These are phyloP conservation scores for Agrotis segetum DNA, from an alignment of 2,888 invertebrate species.

Conservation along the genomic window DNA sequence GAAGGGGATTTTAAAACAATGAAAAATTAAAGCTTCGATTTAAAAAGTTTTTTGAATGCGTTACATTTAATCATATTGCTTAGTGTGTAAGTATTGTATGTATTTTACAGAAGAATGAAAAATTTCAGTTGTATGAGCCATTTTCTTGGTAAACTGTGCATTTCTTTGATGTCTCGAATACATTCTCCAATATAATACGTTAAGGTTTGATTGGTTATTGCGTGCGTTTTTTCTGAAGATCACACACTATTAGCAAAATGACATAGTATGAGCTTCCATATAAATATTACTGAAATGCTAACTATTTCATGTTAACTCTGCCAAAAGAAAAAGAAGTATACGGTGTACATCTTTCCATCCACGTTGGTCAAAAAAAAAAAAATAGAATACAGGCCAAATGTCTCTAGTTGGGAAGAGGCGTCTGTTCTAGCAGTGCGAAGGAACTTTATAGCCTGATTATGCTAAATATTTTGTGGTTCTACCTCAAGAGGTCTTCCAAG, in stretches of 20 bases:
- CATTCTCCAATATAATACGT: conserved; percentile 62
- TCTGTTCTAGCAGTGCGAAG: background rate
- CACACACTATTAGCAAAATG: background rate
- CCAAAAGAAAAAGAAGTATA: too few species aligned
- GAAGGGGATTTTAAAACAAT: conserved; percentile 71
- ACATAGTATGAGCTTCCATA: background rate
- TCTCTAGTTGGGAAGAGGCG: background rate
- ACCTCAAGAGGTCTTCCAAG: conserved; percentile 3
- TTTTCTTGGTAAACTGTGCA: conserved; percentile 50
- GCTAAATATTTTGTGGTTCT: background rate
- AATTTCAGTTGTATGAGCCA: conserved; percentile 32
- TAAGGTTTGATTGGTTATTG: conserved; percentile 41
- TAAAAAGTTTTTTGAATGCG: conserved; percentile 65
- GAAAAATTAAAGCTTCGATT: conserved; percentile 76
- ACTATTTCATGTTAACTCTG: too few species aligned
- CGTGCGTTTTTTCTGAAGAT: conserved; percentile 32
- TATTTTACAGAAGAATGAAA: conserved; percentile 51
- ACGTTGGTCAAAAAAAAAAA: too few species aligned
- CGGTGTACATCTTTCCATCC: too few species aligned
- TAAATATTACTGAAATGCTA: too few species aligned
- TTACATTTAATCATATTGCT: conserved; percentile 70
- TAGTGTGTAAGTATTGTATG: conserved; percentile 73
- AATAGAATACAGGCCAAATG: too few species aligned
- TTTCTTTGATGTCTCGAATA: conserved; percentile 71
- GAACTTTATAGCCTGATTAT: background rate